A percentile compares a stretch with the other conserved stretches of the same genome.
Conservation (phyloP, 2,113 vertebrate species). For the Gnathonemus echidnorhynchus region DNA sequence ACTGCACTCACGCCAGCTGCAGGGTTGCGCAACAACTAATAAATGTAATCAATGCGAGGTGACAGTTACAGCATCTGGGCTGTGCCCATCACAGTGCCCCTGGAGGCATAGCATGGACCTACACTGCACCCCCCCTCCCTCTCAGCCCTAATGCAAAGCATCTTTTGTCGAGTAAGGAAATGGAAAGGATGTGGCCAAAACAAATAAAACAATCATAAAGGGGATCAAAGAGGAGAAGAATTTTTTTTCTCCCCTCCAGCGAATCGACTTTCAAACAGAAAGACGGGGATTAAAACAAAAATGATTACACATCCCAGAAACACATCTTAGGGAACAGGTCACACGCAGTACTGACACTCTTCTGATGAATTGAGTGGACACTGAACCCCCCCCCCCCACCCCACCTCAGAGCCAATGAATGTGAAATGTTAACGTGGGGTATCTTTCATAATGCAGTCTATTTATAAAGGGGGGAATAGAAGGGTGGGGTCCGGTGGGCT, state of each 20-base stretch:
- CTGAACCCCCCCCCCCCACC: conserved; percentile 16
- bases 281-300: background rate
- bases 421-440: conserved; percentile 15
- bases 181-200: conserved; percentile 79
- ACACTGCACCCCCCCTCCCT: conserved; percentile 28
- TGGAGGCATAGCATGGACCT: background rate
- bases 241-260: conserved; percentile 69
- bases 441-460: conserved; percentile 35
- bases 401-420: conserved; percentile 11
- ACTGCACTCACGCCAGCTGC: background rate
- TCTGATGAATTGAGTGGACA: conserved; percentile 55
- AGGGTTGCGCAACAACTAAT: background rate
- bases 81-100: background rate
- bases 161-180: conserved; percentile 65
- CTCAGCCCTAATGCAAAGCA: conserved; percentile 76
- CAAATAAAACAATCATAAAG: conserved; percentile 76
- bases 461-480: conserved; percentile 20
- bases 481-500: background rate
- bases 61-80: background rate
- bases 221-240: conserved; percentile 82
- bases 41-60: background rate
- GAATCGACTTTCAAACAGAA: conserved; percentile 50
- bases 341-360: conserved; percentile 34
- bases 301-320: conserved; percentile 29
- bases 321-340: conserved; percentile 48